These are phyloP conservation scores for Tympanoctomys barrerae DNA, from an alignment of 2,797 vertebrate species.

Conservation along the genomic window DNA sequence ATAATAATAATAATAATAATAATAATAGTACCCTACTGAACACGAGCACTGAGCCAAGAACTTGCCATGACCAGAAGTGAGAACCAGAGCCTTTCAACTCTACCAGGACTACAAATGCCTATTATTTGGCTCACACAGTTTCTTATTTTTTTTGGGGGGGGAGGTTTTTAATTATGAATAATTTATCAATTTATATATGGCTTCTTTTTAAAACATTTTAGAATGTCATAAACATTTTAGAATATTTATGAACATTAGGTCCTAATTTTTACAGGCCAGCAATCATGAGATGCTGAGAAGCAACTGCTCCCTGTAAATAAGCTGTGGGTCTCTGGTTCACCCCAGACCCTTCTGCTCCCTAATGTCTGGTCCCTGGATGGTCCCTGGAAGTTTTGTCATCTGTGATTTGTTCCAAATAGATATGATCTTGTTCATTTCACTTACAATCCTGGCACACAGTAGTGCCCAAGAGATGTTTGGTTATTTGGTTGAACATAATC, in stretches of 20 bases:
- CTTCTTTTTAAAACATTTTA: neutral
- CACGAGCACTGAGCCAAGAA: neutral
- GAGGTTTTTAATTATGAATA: conserved; percentile 30
- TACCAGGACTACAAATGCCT: neutral
- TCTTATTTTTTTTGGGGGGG: neutral
- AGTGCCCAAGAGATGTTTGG: neutral
- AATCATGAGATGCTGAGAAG: neutral
- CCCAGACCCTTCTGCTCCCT: neutral
- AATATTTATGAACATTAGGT: neutral
- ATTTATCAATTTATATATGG: neutral
- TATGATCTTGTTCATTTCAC: neutral
- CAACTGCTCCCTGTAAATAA: neutral
- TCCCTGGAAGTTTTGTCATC: neutral
- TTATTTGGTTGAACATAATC: neutral
- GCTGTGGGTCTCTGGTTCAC: neutral
- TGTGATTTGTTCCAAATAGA: neutral
- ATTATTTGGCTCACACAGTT: neutral
- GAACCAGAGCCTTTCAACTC: neutral
- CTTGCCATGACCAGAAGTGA: neutral
- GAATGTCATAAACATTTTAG: neutral
- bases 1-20: neutral
- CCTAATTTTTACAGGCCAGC: neutral
- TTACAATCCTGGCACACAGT: neutral
- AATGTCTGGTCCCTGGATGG: neutral
- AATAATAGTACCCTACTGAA: neutral